Conservation (phyloP, 2,113 vertebrate genomes). For the Embiotoca jacksoni region DNA sequence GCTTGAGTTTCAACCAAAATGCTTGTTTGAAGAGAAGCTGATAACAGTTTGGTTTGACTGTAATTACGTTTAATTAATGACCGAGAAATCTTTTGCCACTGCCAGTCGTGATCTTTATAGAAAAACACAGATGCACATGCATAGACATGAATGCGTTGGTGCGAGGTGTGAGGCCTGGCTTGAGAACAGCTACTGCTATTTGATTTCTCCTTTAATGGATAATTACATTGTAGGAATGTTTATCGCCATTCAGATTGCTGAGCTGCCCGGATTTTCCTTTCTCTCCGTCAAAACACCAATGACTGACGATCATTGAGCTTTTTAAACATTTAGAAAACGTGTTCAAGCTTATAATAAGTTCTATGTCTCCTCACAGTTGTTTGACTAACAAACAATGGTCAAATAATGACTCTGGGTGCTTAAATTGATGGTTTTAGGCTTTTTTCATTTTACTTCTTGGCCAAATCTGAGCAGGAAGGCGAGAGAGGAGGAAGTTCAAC, state of each 20-base stretch:
- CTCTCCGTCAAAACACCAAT: slow-evolving; percentile 1
- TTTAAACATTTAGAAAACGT: slow-evolving; percentile 36
- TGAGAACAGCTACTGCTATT: slow-evolving; percentile 31
- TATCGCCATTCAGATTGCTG: slow-evolving; percentile 40
- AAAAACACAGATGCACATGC: slow-evolving; percentile 29
- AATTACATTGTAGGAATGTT: slow-evolving; percentile 62
- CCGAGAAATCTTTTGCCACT: slow-evolving; percentile 52
- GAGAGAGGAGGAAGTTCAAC: too few relatives aligned
- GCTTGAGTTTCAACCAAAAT: slow-evolving; percentile 74
- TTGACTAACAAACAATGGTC: slow-evolving; percentile 17
- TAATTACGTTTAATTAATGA: slow-evolving; percentile 81
- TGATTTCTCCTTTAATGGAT: slow-evolving; percentile 50
- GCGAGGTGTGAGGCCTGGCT: slow-evolving; percentile 56
- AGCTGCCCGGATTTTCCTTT: slow-evolving; percentile 10
- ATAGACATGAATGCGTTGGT: slow-evolving; percentile 9
- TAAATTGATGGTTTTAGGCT: not conserved
- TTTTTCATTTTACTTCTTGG: too few relatives aligned
- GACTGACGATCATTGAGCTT: slow-evolving; percentile 25
- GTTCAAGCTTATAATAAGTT: not conserved
- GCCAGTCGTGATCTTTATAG: slow-evolving; percentile 54
- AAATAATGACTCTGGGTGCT: not conserved
- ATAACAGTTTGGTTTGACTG: slow-evolving; percentile 79
- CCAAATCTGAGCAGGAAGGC: too few relatives aligned
- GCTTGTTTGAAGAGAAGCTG: slow-evolving; percentile 71
- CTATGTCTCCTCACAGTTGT: not conserved